Evolutionary conservation across 2,113 vertebrate genomes (phyloP), one percentile per base, ranked within the genome.

Genomic region (Ictalurus punctatus): DNA sequence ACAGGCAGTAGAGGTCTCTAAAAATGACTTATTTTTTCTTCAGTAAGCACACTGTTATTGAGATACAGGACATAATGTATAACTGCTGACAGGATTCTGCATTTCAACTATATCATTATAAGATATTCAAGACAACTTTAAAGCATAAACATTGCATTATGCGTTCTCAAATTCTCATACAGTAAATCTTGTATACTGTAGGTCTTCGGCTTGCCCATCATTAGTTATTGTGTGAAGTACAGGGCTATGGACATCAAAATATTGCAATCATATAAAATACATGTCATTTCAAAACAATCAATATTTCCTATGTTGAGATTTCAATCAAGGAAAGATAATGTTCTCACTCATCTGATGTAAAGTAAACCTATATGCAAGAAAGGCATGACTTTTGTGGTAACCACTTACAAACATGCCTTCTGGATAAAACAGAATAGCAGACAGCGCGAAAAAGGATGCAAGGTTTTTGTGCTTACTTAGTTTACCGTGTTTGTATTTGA

Each of bases 381-480:
- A 27, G 17, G 65, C n/a, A 79, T 40, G 25, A 52, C 34, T 67
- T 48, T 44, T 23, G 13, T 30, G 61, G 19, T 52, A 79, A 76
- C 25, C 25, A 48, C 9, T 37, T 74, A 30, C 59, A 84, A 37
- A 23, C 23, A 48, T 54, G 44, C 63, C 52, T 86, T 82, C 54
- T 71, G 65, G 48, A 84, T 37, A 34, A 69, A 87, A 90, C 37
- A 78, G 61, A 61, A 88, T 73, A 88, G 81, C 34, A 90, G 48
- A 76, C 34, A 88, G 56, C 54, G 25, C 86, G 59, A 86, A 61
- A 61, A 82, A 80, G 34, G 27, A 87, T 87, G 13, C 27, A 86
- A 67, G 83, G 44, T 59, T 65, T 44, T 63, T 83, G 54, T 59
- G 80, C 48, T 52, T 52, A 52, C 8, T 52, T 52, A 52, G 48